Evolutionary conservation across 2,797 vertebrate genomes (phyloP).

Genomic region (Tarsius wallacei): DNA sequence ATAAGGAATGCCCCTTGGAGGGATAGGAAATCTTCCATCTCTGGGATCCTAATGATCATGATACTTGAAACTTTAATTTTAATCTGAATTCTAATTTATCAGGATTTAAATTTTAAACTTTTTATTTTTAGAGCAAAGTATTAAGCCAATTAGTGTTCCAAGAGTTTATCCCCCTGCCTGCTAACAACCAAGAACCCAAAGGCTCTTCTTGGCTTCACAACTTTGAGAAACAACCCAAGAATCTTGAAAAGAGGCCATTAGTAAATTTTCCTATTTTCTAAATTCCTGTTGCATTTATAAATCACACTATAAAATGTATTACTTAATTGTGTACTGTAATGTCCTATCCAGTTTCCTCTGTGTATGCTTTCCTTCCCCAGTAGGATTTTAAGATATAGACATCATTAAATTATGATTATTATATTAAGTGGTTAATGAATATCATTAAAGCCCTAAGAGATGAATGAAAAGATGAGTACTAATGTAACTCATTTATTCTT

Average conservation of each 20-base stretch:
- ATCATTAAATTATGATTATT: conserved; percentile 33
- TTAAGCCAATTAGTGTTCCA: not conserved
- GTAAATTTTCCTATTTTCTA: not conserved
- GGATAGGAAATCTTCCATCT: not conserved
- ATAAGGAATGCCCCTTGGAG: not conserved
- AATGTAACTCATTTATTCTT: not conserved
- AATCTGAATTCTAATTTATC: not conserved
- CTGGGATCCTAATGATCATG: not conserved
- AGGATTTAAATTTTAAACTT: not conserved
- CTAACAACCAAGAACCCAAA: not conserved
- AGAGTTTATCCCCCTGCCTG: not conserved
- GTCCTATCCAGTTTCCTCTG: not conserved
- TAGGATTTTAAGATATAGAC: conserved; percentile 29
- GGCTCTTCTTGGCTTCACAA: not conserved
- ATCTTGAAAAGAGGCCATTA: not conserved
- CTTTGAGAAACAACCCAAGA: not conserved
- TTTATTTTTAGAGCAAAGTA: not conserved
- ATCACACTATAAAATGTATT: not conserved
- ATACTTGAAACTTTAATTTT: conserved; percentile 7
- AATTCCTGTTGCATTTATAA: not conserved
- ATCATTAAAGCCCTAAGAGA: not conserved
- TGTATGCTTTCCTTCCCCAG: not conserved
- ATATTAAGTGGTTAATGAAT: not conserved
- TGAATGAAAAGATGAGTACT: not conserved
- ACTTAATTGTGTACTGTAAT: not conserved